Evolutionary conservation across 2,888 invertebrate genomes (phyloP).

Genomic region (Drosophila yooni): DNA sequence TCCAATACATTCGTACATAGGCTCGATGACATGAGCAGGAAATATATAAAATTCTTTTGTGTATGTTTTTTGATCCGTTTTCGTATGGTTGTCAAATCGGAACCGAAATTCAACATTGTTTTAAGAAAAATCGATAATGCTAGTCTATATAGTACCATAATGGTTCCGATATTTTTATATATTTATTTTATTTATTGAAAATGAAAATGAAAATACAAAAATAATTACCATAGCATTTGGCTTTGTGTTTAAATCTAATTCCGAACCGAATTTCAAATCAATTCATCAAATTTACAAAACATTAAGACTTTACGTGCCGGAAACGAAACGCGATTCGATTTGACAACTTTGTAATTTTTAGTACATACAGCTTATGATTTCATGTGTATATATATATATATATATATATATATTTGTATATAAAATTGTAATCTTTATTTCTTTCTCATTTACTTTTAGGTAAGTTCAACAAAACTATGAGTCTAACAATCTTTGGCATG

Average conservation of each 20-base stretch:
- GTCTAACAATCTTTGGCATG: not conserved
- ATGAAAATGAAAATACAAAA: not conserved
- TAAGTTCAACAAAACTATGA: conserved; percentile 40
- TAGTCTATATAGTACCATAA: too few species aligned
- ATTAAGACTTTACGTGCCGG: not conserved
- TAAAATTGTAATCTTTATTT: not conserved
- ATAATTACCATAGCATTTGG: not conserved
- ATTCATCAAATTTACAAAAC: not conserved
- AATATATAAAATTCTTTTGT: not conserved
- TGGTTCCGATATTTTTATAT: not conserved
- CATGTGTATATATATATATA: not conserved
- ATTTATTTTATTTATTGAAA: not conserved
- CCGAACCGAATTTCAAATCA: not conserved
- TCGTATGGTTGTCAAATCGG: not conserved
- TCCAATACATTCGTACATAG: not conserved
- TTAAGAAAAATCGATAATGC: not conserved
- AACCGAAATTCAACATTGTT: not conserved
- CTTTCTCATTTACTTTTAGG: conserved; percentile 50
- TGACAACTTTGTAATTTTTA: not conserved
- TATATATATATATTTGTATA: not conserved
- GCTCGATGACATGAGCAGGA: not conserved
- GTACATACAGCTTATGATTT: not conserved
- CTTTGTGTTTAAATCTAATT: not conserved
- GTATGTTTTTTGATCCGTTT: not conserved
- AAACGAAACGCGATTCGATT: not conserved